Base-by-base conservation (phyloP, 2,797 vertebrate species). In the Fringilla coelebs region DNA sequence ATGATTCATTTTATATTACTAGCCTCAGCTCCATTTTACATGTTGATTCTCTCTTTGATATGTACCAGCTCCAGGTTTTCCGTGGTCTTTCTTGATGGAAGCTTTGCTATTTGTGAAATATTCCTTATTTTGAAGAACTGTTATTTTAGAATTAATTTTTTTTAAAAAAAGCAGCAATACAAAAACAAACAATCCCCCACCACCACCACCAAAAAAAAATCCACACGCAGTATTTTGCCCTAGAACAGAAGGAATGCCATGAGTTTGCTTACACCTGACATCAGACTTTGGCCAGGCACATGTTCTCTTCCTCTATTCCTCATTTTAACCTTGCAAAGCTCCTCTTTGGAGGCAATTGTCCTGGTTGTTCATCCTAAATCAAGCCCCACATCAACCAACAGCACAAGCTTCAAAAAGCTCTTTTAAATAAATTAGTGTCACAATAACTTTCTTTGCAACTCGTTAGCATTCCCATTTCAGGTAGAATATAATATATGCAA, bases 401-500 rank as follows among this genome's bases (percentile, higher is more conserved):
- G 17, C 36, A 81, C 17, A n/a, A 83, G 49, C 73, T 92, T 81
- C 75, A 68, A 91, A 93, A 57, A 92, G 31, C 31, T 77, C 79
- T 91, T 96, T 93, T 55, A 94, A 95, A 94, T 90, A 94, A 94
- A 94, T 96, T 75, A 86, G 51, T 93, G 66, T 84, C 51, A 80
- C 80, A 94, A 85, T 93, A 86, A 46, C 62, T 62, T 93, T 63
- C 68, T 82, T 71, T 96, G 83, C 93, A 79, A 82, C 89, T 84
- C 15, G 13, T 68, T 79, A 88, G 54, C 94, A 81, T 88, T 81
- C 85, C 74, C 91, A 93, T 96, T 91, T 93, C 89, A 95, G 93
- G 96, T 96, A 78, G 79, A 93, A 91, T 87, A 93, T 95, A 97
- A 95, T 85, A 76, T 85, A 95, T 94, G 92, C 94, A 96, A 77